Evolutionary conservation across 2,113 vertebrate genomes (phyloP).

Genomic region (Corapipo altera): DNA sequence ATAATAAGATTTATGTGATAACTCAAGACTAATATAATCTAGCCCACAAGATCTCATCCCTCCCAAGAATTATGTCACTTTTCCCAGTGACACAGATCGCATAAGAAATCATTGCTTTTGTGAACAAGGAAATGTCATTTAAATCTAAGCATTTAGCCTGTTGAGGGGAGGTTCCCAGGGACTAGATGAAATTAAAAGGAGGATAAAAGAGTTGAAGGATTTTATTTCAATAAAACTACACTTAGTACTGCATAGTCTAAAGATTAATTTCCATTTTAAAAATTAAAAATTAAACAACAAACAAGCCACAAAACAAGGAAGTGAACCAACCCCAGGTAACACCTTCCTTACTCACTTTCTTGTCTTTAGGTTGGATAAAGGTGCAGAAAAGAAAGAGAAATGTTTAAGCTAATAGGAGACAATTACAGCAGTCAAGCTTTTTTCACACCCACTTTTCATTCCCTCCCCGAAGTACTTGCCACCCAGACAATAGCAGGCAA

Average conservation of each 20-base stretch:
- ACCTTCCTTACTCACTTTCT: neutral
- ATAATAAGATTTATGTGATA: neutral
- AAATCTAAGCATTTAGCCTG: neutral
- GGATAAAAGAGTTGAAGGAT: neutral
- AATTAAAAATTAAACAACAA: neutral
- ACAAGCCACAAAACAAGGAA: neutral
- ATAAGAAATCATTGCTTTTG: conserved; percentile 5
- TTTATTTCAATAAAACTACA: conserved; percentile 6
- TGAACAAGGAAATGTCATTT: conserved; percentile 9
- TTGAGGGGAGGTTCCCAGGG: neutral
- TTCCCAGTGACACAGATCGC: neutral
- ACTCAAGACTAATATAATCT: neutral
- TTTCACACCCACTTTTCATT: conserved; percentile 23
- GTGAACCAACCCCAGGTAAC: neutral
- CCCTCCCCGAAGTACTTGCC: neutral
- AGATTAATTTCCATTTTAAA: conserved; percentile 11
- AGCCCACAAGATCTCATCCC: neutral
- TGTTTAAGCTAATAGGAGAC: conserved; percentile 33
- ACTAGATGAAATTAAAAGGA: neutral
- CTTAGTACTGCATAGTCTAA: neutral
- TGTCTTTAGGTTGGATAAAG: neutral
- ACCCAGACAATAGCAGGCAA: conserved; percentile 3
- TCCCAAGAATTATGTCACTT: neutral
- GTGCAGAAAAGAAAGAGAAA: neutral
- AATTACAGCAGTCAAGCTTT: conserved; percentile 51